phyloP scores from a whole-genome alignment of 1,140 invertebrate species.

The Arion vulgaris region DNA sequence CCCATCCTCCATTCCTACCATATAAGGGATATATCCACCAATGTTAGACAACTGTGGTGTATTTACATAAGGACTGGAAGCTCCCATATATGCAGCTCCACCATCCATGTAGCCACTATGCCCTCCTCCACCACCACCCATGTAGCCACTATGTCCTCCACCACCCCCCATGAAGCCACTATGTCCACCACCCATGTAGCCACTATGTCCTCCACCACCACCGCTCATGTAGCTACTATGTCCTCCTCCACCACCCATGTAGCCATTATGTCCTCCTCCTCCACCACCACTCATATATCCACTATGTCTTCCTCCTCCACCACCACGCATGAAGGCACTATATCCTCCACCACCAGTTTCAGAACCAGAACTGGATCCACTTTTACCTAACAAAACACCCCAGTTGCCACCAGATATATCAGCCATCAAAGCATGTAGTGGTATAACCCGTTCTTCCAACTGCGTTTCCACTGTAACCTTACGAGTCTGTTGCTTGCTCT shows the following conservation, averaged over 20 bases:
- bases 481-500: constrained; percentile 3
- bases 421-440: constrained; percentile 31
- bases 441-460: background rate
- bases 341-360: constrained; percentile 24
- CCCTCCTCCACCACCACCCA: background rate
- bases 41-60: background rate
- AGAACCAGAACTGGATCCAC: constrained; percentile 34
- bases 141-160: background rate
- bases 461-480: constrained; percentile 24
- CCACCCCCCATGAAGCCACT: background rate
- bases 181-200: constrained; percentile 3
- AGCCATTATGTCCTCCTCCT: background rate
- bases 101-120: constrained; percentile 25
- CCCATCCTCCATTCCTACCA: background rate
- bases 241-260: background rate
- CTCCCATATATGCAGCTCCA: constrained; percentile 4
- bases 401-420: constrained; percentile 37
- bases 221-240: background rate
- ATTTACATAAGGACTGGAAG: background rate
- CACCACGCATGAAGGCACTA: constrained; percentile 25
- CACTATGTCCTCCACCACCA: background rate
- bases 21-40: constrained; percentile 15
- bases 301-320: background rate
- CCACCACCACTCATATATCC: background rate
- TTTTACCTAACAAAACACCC: constrained; percentile 36